Evolutionary conservation across 2,888 invertebrate genomes (phyloP).

Genomic region (Amblyteles armatorius): DNA sequence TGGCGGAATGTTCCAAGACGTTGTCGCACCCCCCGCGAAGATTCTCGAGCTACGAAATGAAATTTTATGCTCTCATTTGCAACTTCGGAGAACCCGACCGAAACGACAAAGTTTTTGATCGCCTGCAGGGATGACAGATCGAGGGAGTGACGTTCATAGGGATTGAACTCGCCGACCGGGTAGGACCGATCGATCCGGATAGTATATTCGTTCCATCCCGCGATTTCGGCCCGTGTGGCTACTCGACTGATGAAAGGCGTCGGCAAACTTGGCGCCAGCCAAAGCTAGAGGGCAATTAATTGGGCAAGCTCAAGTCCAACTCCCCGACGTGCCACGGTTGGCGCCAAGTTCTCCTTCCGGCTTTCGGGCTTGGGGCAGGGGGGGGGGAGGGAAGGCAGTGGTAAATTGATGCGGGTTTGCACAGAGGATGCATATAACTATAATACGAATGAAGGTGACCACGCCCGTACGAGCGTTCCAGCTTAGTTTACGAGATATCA

Average conservation of each 20-base stretch:
- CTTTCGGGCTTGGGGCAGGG: not conserved
- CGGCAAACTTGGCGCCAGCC: conserved; percentile 59
- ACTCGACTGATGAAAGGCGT: conserved; percentile 53
- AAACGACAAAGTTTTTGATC: conserved; percentile 21
- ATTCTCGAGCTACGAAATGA: not conserved
- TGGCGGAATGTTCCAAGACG: not conserved
- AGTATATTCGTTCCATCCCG: conserved; percentile 34
- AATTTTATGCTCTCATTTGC: not conserved
- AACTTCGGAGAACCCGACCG: not conserved
- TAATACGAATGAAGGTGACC: conserved; percentile 36
- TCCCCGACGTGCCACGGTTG: conserved; percentile 40
- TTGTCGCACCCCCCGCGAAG: not conserved
- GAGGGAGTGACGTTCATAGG: conserved; percentile 42
- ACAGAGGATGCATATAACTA: conserved; percentile 15
- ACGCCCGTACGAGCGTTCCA: conserved; percentile 21
- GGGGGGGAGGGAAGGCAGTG: not conserved
- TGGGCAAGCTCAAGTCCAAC: conserved; percentile 55
- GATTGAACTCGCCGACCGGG: conserved; percentile 28
- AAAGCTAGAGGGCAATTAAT: conserved; percentile 53
- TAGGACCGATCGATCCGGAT: conserved; percentile 35
- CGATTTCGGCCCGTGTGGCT: conserved; percentile 39
- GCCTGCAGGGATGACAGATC: conserved; percentile 35
- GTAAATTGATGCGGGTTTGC: conserved; percentile 44
- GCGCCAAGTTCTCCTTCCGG: conserved; percentile 59
- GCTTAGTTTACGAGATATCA: not conserved